Conservation (phyloP, 2,888 invertebrate species). For the Eremobia ochroleuca region DNA sequence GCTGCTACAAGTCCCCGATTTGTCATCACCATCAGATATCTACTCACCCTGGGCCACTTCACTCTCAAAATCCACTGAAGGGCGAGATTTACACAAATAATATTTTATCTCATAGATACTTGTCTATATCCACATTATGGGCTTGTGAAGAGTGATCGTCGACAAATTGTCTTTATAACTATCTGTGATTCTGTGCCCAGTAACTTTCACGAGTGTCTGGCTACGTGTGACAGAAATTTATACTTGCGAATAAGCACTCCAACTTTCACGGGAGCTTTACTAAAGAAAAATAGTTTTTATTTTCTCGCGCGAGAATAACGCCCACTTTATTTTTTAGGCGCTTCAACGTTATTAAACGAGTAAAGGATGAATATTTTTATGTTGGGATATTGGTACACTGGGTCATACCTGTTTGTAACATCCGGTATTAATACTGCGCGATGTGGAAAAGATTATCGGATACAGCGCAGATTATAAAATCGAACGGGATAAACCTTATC, state of each 20-base stretch:
- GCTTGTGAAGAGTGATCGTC: slow-evolving; percentile 53
- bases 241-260: slow-evolving; percentile 74
- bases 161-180: slow-evolving; percentile 61
- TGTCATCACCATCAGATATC: slow-evolving; percentile 68
- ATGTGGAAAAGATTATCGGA: slow-evolving; percentile 73
- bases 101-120: slow-evolving; percentile 20
- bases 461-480: slow-evolving; percentile 69
- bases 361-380: slow-evolving; percentile 69
- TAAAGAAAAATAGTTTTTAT: slow-evolving; percentile 72
- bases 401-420: slow-evolving; percentile 18
- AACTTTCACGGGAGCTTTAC: slow-evolving; percentile 67
- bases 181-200: slow-evolving; percentile 36
- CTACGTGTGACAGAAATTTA: slow-evolving; percentile 74
- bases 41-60: slow-evolving; percentile 11
- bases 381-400: slow-evolving; percentile 52
- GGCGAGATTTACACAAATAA: slow-evolving; percentile 17
- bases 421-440: slow-evolving; percentile 42
- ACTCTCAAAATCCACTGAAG: slow-evolving; percentile 15
- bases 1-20: slow-evolving; percentile 76
- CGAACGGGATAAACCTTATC: slow-evolving; percentile 50
- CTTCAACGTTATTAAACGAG: slow-evolving; percentile 70
- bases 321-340: slow-evolving; percentile 68
- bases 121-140: slow-evolving; percentile 46
- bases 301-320: slow-evolving; percentile 60
- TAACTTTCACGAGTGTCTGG: slow-evolving; percentile 57